A percentile compares a stretch with the other conserved stretches of the same genome.
Evolutionary conservation across 2,888 invertebrate genomes (phyloP).

Genomic region (Andrena minutula): DNA sequence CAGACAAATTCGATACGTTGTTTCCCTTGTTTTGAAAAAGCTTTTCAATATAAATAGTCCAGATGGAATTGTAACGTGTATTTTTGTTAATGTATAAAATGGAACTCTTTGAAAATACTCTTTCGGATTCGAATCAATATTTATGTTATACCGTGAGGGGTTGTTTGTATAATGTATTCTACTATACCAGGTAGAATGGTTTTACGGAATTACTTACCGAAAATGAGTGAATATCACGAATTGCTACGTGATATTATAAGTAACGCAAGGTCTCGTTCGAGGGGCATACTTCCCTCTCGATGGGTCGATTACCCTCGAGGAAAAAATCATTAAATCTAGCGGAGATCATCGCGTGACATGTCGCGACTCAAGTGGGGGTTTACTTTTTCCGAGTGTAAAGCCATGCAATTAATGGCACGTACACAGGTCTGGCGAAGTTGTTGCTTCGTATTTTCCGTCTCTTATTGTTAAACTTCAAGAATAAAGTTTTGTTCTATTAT

Average conservation of each 20-base stretch:
- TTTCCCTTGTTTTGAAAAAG: neutral
- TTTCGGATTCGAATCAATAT: too few species aligned
- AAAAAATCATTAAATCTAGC: slow-evolving; percentile 46
- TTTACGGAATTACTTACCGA: too few species aligned
- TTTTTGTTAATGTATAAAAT: too few species aligned
- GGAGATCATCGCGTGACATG: slow-evolving; percentile 50
- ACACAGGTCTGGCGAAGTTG: neutral
- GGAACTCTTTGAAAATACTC: too few species aligned
- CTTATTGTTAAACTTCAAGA: too few species aligned
- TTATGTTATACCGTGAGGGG: too few species aligned
- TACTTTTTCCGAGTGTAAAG: neutral
- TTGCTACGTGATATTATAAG: neutral
- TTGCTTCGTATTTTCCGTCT: neutral
- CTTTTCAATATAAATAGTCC: too few species aligned
- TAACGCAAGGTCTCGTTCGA: neutral
- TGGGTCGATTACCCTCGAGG: slow-evolving; percentile 29
- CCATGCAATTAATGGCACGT: neutral
- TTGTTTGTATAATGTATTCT: too few species aligned
- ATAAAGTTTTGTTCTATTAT: too few species aligned
- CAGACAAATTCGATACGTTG: neutral
- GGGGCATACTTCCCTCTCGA: neutral
- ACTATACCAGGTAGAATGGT: too few species aligned
- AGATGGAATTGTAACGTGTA: too few species aligned
- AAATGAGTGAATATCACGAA: too few species aligned
- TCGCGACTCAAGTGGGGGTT: neutral